Evolutionary conservation across 1,140 invertebrate species (phyloP), one percentile per base, ranked within the genome.

Genomic region (Sitophilus oryzae): DNA sequence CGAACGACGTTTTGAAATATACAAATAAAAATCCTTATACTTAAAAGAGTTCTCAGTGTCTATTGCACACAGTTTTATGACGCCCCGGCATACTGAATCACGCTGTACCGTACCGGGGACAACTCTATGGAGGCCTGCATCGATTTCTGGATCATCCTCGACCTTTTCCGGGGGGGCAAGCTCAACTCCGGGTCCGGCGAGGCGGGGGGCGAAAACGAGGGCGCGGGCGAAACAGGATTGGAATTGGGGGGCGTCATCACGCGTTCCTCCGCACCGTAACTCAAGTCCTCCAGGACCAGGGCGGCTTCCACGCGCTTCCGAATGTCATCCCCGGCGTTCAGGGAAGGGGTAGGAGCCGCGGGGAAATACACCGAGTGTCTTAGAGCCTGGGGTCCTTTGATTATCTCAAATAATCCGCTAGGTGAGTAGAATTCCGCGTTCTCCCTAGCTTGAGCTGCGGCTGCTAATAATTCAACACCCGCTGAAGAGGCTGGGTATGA

Each of bases 71-170:
- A 54, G 43, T 54, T 23, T 73, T 81, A 82, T 61, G 81, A 82
- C 10, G 86, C 82, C 56, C 82, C 80, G 6, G 87, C 88, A 66
- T 87, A 91, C 49, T 89, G 85, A 60, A 90, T 90, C 35, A 90
- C 88, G 59, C 80, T 88, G 63, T 88, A 83, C 40, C 87, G 73
- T 58, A 68, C 76, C 60, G 49, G 74, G 66, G 46, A 74, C 59
- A 57, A 73, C 59, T 56, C 71, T 64, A 66, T 71, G 21, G 74
- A 70, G 21, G 73, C 61, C 56, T 83, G 79, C 75, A 83, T 81
- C 0, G 82, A 82, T 52, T 85, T 79, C 44, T 85, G 78, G 61
- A 89, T 89, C 73, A 88, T 82, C 66, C 87, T 89, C 41, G 76
- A 79, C 3, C 88, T 77, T 71, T 91, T 91, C 36, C 88, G 73